Base-by-base conservation (phyloP, 2,888 invertebrate species). In the Stegophylla sp. region DNA sequence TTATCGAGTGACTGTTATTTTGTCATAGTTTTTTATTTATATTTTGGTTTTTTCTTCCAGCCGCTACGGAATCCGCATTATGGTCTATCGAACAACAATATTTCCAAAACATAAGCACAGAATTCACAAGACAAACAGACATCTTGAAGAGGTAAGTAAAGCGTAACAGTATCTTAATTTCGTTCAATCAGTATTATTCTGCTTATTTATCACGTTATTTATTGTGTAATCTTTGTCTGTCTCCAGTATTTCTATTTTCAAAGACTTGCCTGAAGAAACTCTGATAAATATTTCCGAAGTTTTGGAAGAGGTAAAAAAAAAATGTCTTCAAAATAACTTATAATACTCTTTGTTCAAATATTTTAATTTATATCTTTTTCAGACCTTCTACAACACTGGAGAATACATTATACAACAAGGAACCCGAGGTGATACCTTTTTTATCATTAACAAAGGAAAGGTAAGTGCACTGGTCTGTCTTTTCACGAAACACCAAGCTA, bases 41-140 rank as follows among this genome's bases (percentile, higher is more conserved):
- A 20, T 53, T 28, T 4, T 17, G 28, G 45, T 83, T 82, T 26
- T 59, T 17, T 53, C 61, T 83, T 84, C 26, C 93, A 85, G 97
- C 97, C 48, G 93, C 96, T 75, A 93, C 92, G 43, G 94, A 95
- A 86, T 98, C 97, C 87, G 93, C 95, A 86, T 89, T 98, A 86
- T 98, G 98, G 97, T 97, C 97, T 83, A 97, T 98, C 87, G 97
- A 98, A 86, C 91, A 98, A 85, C 96, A 96, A 90, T 96, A 96
- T 87, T 98, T 98, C 92, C 98, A 98, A 88, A 97, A 97, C 41
- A 98, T 98, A 98, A 91, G 96, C 84, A 97, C 97, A 73, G 98
- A 97, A 53, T 91, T 98, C 83, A 94, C 95, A 85, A 90, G 96
- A 83, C 97, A 97, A 87, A 96, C 96, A 79, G 96, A 97, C 87